phyloP scores from a whole-genome alignment of 2,113 vertebrate genomes.

The Paradoxurus hermaphroditus region DNA sequence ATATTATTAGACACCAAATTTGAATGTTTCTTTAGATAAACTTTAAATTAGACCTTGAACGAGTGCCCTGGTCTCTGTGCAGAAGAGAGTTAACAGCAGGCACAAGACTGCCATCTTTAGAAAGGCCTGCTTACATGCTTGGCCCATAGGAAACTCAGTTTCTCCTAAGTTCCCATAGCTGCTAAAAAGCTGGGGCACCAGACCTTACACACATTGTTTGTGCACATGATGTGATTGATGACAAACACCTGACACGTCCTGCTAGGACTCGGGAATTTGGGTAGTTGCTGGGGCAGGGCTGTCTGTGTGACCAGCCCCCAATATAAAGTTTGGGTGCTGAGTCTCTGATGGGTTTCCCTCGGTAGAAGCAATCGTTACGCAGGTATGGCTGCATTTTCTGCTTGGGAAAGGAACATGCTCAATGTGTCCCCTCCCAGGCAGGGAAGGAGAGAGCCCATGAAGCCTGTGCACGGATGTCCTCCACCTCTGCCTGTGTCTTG shows the following conservation, averaged over 20 bases:
- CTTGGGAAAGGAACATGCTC: not conserved
- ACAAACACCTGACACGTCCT: not conserved
- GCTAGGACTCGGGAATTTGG: not conserved
- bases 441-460: not conserved
- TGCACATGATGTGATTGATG: not conserved
- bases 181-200: not conserved
- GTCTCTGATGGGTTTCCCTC: not conserved
- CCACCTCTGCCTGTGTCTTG: not conserved
- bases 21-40: slow-evolving; percentile 17
- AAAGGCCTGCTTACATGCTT: not conserved
- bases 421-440: not conserved
- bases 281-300: not conserved
- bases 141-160: not conserved
- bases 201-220: not conserved
- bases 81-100: not conserved
- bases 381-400: not conserved
- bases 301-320: not conserved
- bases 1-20: not conserved
- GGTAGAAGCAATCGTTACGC: not conserved
- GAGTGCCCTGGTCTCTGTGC: not conserved
- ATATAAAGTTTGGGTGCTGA: not conserved
- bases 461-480: not conserved
- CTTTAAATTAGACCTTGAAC: not conserved
- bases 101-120: not conserved
- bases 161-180: not conserved